phyloP scores from a whole-genome alignment of 2,113 vertebrate species.

The Petaurus breviceps region DNA sequence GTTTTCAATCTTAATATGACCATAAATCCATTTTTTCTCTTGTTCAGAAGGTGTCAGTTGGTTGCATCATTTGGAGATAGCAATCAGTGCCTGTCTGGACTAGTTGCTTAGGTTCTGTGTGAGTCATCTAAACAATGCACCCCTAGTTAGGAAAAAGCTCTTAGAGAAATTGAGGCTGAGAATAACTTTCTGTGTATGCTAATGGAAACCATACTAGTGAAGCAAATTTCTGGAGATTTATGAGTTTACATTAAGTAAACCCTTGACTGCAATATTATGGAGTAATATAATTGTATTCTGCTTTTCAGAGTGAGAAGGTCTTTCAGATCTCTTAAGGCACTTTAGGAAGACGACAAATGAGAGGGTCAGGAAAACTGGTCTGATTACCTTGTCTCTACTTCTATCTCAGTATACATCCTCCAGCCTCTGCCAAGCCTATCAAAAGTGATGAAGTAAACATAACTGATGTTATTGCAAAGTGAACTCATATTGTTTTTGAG shows the following conservation, averaged over 20 bases:
- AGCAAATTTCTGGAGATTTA: background rate
- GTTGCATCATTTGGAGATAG: constrained; percentile 8
- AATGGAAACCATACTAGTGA: background rate
- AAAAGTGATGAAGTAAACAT: background rate
- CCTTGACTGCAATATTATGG: background rate
- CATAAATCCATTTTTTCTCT: background rate
- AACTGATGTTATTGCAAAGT: background rate
- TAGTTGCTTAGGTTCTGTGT: constrained; percentile 24
- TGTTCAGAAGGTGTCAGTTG: background rate
- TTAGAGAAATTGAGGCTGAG: constrained; percentile 27
- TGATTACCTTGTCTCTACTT: background rate
- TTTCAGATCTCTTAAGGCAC: background rate
- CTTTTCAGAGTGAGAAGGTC: background rate
- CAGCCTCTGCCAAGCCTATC: background rate
- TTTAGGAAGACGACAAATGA: background rate
- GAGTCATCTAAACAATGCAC: constrained; percentile 27
- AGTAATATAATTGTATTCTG: background rate
- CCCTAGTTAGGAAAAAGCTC: background rate
- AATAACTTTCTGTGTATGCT: background rate
- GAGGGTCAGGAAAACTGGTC: background rate
- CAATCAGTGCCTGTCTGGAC: background rate
- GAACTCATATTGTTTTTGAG: background rate
- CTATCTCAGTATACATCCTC: background rate
- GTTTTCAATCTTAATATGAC: background rate
- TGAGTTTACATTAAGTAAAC: background rate